Base-by-base conservation (phyloP, 2,797 vertebrate species). In the Microchirus variegatus region DNA sequence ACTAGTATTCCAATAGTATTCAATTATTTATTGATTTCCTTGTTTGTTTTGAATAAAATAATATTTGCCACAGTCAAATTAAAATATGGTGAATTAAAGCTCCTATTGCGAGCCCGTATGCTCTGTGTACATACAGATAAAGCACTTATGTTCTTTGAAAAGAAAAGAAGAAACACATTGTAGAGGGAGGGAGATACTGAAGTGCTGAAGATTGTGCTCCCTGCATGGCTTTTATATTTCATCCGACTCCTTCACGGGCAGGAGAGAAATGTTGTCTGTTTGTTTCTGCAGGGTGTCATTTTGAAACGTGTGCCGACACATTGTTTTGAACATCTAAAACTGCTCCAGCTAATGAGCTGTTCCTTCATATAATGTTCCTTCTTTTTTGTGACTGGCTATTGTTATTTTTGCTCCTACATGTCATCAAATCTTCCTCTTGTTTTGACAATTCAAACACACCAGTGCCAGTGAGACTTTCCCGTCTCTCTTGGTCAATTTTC, bases 291-390 rank as follows among this genome's bases (percentile, higher is more conserved):
- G 70, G 80, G 54, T 75, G 62, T 79, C 65, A 60, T 75, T 84
- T 69, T 74, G 75, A 87, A 73, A 77, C 38, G 9, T 80, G 63
- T 62, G 44, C 53, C 59, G 80, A 81, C 71, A 82, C 75, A 63
- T 82, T 82, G 84, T 84, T 90, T 82, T 77, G 59, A 83, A 74
- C 58, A 78, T 26, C 63, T 67, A 22, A 80, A 81, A 71, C 63
- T 22, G 40, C 48, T 63, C 59, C 54, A 26, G 66, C 75, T 86
- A 89, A 89, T 83, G 80, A 91, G 77, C 80, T 79, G 58, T 53
- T 87, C 46, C 70, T 53, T 50, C 69, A 63, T 62, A 61, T 69
- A 67, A 76, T 65, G 42, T 58, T 73, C 17, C 17, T 38, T 62
- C 55, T 74, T 75, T 77, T 31, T 73, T 46, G 55, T 10, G 53